phyloP scores from a whole-genome alignment of 2,888 invertebrate species.

The Thereva unica region DNA sequence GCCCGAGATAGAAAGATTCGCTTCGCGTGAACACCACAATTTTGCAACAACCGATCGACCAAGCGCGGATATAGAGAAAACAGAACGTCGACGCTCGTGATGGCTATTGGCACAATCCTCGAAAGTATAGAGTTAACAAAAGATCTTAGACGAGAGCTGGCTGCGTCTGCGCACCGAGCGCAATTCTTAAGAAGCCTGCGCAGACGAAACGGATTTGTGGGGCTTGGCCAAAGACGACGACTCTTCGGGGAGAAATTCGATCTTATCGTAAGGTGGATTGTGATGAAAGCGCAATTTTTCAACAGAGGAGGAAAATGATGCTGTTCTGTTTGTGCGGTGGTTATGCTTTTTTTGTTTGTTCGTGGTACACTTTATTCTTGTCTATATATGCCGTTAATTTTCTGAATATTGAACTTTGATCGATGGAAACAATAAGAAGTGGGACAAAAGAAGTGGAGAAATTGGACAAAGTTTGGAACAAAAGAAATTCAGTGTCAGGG shows the following conservation, averaged over 20 bases:
- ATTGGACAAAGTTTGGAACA: too few relatives aligned
- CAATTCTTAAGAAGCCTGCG: background rate
- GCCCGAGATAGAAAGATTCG: background rate
- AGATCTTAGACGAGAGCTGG: background rate
- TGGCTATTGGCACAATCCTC: slow-evolving; percentile 3
- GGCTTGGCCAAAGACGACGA: background rate
- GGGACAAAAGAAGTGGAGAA: too few relatives aligned
- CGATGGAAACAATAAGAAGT: too few relatives aligned
- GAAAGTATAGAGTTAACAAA: too few relatives aligned
- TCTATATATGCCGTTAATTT: too few relatives aligned
- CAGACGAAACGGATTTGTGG: background rate
- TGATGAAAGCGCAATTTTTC: slow-evolving; percentile 11
- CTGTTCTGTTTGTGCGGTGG: too few relatives aligned
- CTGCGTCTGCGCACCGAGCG: slow-evolving; percentile 10
- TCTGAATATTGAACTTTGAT: too few relatives aligned
- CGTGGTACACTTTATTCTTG: too few relatives aligned
- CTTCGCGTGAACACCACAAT: background rate
- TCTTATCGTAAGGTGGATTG: slow-evolving; percentile 1
- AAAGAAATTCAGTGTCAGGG: too few relatives aligned
- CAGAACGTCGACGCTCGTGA: slow-evolving; percentile 6
- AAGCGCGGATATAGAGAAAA: background rate
- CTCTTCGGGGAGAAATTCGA: slow-evolving; percentile 5
- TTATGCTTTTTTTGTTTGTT: too few relatives aligned
- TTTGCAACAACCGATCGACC: slow-evolving; percentile 1
- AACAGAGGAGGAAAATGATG: background rate